Evolutionary conservation across 2,797 vertebrate genomes (phyloP).

Genomic region (Salarias fasciatus): DNA sequence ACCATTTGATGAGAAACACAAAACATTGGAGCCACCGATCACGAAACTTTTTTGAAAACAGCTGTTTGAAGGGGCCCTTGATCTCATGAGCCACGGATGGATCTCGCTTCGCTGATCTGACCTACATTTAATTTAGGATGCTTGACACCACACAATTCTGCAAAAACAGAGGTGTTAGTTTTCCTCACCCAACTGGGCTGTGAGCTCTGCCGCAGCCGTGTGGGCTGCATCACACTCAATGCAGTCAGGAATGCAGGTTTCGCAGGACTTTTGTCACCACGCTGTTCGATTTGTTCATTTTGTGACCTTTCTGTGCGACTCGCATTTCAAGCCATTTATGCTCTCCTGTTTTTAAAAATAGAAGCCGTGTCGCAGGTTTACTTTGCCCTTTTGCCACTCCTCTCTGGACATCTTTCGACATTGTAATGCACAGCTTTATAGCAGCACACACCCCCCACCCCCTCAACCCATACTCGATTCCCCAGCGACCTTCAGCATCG

Average conservation of each 20-base stretch:
- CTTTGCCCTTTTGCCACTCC: conserved; percentile 5
- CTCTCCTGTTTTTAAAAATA: conserved; percentile 6
- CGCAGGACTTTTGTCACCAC: conserved; percentile 1
- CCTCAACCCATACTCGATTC: conserved; percentile 10
- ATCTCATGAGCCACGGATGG: no score
- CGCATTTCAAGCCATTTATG: conserved; percentile 12
- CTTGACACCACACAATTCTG: no score
- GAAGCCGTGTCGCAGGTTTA: background rate
- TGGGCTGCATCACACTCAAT: no score
- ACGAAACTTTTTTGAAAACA: no score
- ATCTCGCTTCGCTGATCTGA: no score
- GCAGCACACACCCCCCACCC: background rate
- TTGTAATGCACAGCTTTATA: conserved; percentile 53
- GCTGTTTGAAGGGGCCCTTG: no score
- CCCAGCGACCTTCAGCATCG: conserved; percentile 61
- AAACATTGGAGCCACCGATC: no score
- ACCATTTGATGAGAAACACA: no score
- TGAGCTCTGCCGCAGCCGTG: background rate
- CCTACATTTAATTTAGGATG: no score
- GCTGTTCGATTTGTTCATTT: background rate
- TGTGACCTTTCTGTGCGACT: background rate
- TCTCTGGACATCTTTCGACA: conserved; percentile 28
- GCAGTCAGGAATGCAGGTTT: no score
- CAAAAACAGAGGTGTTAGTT: no score
- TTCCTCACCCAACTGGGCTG: background rate